Conservation (phyloP, 2,888 invertebrate genomes). For the Callyntrura sp. region DNA sequence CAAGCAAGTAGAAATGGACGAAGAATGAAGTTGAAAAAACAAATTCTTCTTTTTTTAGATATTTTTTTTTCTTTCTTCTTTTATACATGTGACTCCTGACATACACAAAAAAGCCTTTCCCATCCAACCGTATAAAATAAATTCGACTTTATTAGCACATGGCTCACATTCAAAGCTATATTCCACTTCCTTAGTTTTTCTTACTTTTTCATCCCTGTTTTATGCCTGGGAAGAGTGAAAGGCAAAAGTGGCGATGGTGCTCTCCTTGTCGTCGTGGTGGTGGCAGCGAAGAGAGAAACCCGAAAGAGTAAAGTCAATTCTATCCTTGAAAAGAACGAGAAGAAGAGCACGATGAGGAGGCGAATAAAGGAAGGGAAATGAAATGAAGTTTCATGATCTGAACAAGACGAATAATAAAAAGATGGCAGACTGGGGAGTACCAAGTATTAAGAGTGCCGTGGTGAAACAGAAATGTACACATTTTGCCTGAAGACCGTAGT, state of each 20-base stretch:
- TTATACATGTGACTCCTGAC: conserved; percentile 66
- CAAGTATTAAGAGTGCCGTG: no score
- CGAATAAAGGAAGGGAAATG: conserved; percentile 41
- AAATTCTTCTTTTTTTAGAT: conserved; percentile 22
- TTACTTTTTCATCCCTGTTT: conserved; percentile 42
- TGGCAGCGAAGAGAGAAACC: no score
- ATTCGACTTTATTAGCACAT: conserved; percentile 79
- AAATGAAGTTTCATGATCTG: conserved; percentile 72
- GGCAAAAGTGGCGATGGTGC: no score
- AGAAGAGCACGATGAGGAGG: conserved; percentile 23
- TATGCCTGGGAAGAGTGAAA: conserved; percentile 16
- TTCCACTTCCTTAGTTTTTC: conserved; percentile 64
- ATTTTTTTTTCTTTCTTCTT: conserved; percentile 53
- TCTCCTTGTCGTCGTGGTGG: no score
- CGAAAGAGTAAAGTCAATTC: conserved; percentile 57
- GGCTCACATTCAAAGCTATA: conserved; percentile 70
- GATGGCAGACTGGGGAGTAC: conserved; percentile 9
- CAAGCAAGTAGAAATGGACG: conserved; percentile 48
- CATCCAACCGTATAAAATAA: conserved; percentile 79
- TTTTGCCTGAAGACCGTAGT: neutral
- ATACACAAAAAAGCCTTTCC: conserved; percentile 60
- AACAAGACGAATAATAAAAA: conserved; percentile 61
- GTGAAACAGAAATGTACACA: conserved; percentile 30
- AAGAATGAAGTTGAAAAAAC: conserved; percentile 34
- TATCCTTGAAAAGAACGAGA: conserved; percentile 55